These are phyloP conservation scores for Mnemiopsis leidyi DNA, from an alignment of 37 sponge, comb jelly and placozoan species.

Conservation along the genomic window DNA sequence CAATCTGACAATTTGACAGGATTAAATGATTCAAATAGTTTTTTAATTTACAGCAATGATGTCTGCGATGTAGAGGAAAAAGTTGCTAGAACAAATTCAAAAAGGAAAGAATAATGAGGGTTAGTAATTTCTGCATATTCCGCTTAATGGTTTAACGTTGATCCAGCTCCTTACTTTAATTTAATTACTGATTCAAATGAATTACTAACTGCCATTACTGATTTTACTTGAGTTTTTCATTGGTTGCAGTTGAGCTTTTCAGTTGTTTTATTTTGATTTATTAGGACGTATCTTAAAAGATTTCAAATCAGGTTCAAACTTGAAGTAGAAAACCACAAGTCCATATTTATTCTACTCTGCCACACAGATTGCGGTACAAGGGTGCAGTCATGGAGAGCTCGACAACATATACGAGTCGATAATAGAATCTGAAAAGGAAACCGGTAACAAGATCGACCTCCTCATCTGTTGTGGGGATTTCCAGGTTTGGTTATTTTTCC, in stretches of 20 bases:
- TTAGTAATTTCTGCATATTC: neutral
- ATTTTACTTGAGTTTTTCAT: too few species aligned
- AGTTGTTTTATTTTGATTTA: too few species aligned
- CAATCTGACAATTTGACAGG: too few species aligned
- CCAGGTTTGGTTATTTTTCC: conserved; percentile 79
- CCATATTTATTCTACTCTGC: neutral
- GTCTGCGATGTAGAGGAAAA: neutral
- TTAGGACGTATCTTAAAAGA: too few species aligned
- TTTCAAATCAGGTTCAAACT: neutral
- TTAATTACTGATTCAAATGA: too few species aligned
- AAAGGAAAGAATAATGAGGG: neutral
- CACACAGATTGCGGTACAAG: conserved; percentile 87
- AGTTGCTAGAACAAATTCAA: neutral
- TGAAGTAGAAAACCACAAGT: neutral
- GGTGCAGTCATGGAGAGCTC: conserved; percentile 92
- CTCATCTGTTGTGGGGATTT: conserved; percentile 97
- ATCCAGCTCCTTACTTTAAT: neutral
- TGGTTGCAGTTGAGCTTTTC: too few species aligned
- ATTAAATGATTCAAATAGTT: too few species aligned
- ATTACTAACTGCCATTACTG: too few species aligned
- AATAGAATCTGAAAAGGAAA: conserved; percentile 67
- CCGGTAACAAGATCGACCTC: conserved; percentile 84
- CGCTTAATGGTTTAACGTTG: neutral
- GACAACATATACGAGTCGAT: conserved; percentile 86
- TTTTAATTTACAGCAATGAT: too few species aligned